Conservation (phyloP, 2,888 invertebrate genomes). For the Ochropleura plecta region DNA sequence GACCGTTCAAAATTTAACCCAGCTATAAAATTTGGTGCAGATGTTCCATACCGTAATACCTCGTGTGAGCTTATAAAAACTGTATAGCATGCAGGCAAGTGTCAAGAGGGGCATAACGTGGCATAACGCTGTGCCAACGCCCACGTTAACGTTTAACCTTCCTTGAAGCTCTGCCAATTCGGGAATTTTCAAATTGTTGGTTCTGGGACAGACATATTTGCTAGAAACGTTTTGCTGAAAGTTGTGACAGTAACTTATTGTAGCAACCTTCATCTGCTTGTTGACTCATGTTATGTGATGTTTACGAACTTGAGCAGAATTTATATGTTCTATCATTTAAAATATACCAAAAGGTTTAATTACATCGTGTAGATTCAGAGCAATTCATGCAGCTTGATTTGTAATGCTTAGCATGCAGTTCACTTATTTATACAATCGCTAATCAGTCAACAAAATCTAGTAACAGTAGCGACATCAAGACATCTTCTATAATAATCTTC, state of each 20-base stretch:
- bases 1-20: conserved; percentile 63
- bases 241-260: conserved; percentile 6
- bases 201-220: conserved; percentile 44
- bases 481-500: conserved; percentile 2
- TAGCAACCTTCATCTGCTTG: conserved; percentile 8
- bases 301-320: neutral
- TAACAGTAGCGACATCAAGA: conserved; percentile 7
- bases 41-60: conserved; percentile 52
- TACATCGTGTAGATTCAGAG: neutral
- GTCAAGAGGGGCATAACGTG: conserved; percentile 51
- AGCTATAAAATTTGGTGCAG: conserved; percentile 65
- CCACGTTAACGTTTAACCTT: conserved; percentile 46
- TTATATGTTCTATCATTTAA: conserved; percentile 1
- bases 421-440: neutral
- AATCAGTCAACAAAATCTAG: conserved; percentile 22
- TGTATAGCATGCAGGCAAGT: conserved; percentile 57
- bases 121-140: conserved; percentile 51
- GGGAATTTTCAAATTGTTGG: conserved; percentile 38
- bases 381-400: neutral
- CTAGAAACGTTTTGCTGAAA: conserved; percentile 26
- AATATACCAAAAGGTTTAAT: neutral
- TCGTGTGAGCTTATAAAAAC: conserved; percentile 54
- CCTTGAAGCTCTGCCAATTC: conserved; percentile 59
- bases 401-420: neutral
- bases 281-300: conserved; percentile 13